These are phyloP conservation scores for Thymallus thymallus DNA, from an alignment of 2,113 vertebrate species.

Conservation along the genomic window DNA sequence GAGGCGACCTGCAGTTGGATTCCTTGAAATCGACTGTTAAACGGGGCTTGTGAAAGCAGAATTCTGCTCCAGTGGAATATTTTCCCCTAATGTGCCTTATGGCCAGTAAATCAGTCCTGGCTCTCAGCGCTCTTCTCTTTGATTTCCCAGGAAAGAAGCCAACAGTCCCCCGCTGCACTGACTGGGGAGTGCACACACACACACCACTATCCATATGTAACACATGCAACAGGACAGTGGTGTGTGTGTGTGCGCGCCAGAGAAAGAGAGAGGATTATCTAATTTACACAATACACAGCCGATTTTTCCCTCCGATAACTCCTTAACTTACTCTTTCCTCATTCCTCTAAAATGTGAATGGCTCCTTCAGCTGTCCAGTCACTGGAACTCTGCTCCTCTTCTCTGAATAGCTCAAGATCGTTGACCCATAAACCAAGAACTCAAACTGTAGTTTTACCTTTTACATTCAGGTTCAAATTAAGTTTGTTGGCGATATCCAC, in stretches of 20 bases:
- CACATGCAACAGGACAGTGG: background rate
- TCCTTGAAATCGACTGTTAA: constrained; percentile 41
- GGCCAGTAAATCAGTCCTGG: constrained; percentile 39
- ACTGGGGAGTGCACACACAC: constrained; percentile 5
- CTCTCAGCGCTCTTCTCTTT: constrained; percentile 23
- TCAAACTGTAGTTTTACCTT: constrained; percentile 13
- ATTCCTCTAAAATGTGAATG: background rate
- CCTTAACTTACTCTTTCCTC: background rate
- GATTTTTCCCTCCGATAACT: background rate
- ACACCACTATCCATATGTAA: constrained; percentile 31
- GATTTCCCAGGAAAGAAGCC: constrained; percentile 48
- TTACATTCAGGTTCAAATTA: constrained; percentile 11
- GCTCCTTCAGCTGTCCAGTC: constrained; percentile 37
- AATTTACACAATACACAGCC: background rate
- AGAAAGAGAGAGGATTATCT: background rate
- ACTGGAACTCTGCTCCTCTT: constrained; percentile 49
- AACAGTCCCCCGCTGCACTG: constrained; percentile 22
- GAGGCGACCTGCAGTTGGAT: constrained; percentile 19
- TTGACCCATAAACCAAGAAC: constrained; percentile 19
- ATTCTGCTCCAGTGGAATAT: constrained; percentile 40
- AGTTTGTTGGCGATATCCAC: constrained; percentile 25
- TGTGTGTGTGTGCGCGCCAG: background rate
- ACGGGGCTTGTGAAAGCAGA: constrained; percentile 46
- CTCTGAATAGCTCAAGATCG: constrained; percentile 20
- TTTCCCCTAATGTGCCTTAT: constrained; percentile 27